Base-by-base conservation (phyloP, 1,140 invertebrate species). In the Zaprionus nigranus region DNA sequence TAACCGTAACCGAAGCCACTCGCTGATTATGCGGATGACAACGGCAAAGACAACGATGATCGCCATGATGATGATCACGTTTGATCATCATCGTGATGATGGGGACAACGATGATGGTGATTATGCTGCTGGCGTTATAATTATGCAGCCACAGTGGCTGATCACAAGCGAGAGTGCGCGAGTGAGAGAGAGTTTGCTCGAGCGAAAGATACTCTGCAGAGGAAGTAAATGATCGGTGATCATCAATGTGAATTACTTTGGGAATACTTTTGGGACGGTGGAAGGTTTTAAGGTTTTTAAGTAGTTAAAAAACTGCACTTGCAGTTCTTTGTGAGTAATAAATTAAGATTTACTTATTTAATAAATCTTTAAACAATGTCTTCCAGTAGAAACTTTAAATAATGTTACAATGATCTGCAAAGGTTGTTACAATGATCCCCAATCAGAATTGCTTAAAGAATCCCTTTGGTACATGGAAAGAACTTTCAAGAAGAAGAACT, bases 21-120 rank as follows among this genome's bases (percentile, higher is more conserved):
- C 61, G 43, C 60, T 79, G 78, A 90, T 90, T 81, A 85, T 86
- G 84, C 71, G 61, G 78, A 75, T 75, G 82, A 72, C 64, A 81
- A 77, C 67, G 61, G 5, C 20, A 22, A 51, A 51, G 20, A 24
- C 20, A 17, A 76, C 80, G 56, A 82, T 68, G 24, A 69, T 61
- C 30, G 22, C 62, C 36, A 49, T 78, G 79, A 86, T 86, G 78
- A 79, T 78, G 75, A 75, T 36, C 68, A 73, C 62, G 58, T 69
- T 75, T 65, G 63, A 84, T 83, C 70, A 75, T 77, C n/a, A 15
- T 30, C 12, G 30, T 57, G n/a, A 26, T 43, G 70, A 77, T 84
- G 64, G 75, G 57, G 28, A 76, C 66, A 51, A 57, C 58, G 34
- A 60, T 83, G 69, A 79, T 67, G 49, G 49, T 77, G 30, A 30